Evolutionary conservation across 2,113 vertebrate species (phyloP).

Genomic region (Bombycilla garrulus): DNA sequence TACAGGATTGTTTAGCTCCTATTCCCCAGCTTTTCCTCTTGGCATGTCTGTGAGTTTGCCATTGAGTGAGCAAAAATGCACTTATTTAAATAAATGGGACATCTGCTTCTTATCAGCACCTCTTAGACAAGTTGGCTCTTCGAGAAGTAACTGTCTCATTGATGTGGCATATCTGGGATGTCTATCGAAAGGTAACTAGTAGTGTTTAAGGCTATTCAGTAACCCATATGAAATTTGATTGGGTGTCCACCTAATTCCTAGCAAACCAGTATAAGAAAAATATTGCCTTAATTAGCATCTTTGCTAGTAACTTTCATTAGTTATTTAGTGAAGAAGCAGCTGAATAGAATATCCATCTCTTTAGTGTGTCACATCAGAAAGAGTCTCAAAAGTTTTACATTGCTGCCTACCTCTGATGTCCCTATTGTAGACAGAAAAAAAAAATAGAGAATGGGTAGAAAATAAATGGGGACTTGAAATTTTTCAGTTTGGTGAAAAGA

Average conservation of each 20-base stretch:
- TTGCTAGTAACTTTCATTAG: not conserved
- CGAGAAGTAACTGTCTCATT: not conserved
- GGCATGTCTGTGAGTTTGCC: constrained; percentile 7
- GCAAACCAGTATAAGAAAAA: not conserved
- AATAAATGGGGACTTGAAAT: not conserved
- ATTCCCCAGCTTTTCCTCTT: constrained; percentile 15
- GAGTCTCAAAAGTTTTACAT: not conserved
- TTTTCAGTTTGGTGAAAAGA: not conserved
- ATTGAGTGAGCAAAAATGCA: not conserved
- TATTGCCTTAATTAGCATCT: not conserved
- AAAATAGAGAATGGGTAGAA: not conserved
- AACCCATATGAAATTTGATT: not conserved
- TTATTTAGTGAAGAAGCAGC: not conserved
- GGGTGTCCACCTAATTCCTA: not conserved
- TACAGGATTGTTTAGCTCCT: constrained; percentile 4
- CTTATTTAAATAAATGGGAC: constrained; percentile 8
- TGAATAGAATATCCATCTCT: not conserved
- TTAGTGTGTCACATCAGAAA: not conserved
- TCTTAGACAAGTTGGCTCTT: constrained; percentile 14
- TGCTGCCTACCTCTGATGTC: not conserved
- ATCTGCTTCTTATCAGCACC: constrained; percentile 31
- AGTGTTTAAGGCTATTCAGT: not conserved
- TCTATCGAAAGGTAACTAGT: not conserved
- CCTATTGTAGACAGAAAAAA: not conserved
- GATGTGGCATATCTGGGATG: constrained; percentile 17